phyloP scores from a whole-genome alignment of 2,888 invertebrate genomes.

The Belgica antarctica region DNA sequence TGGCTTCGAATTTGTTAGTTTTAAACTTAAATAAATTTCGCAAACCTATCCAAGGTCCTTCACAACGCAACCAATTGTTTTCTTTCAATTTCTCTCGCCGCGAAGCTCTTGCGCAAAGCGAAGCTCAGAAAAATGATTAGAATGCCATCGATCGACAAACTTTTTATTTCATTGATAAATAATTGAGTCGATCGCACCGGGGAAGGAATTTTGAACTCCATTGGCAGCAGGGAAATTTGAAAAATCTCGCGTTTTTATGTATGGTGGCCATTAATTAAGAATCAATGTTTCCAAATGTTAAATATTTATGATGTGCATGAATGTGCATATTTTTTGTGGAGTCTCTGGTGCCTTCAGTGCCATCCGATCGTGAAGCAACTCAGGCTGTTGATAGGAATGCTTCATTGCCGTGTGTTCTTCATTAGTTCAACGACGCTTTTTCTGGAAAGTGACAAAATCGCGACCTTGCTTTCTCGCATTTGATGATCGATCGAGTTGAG shows the following conservation, averaged over 20 bases:
- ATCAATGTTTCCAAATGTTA: conserved; percentile 40
- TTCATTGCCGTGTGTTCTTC: background rate
- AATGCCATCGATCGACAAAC: background rate
- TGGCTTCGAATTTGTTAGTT: too few relatives aligned
- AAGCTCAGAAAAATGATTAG: conserved; percentile 35
- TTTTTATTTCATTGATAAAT: conserved; percentile 41
- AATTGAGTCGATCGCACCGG: conserved; percentile 25
- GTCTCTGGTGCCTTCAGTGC: conserved; percentile 25
- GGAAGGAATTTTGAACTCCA: conserved; percentile 39
- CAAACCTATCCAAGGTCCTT: too few relatives aligned
- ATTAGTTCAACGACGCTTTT: background rate
- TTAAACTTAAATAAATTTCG: too few relatives aligned
- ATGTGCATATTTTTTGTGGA: conserved; percentile 4
- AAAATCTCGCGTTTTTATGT: background rate
- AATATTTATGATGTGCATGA: conserved; percentile 40
- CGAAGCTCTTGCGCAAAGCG: background rate
- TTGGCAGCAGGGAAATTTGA: background rate
- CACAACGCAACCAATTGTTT: conserved; percentile 11
- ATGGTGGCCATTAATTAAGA: conserved; percentile 39
- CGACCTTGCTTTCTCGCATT: background rate
- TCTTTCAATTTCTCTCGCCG: background rate
- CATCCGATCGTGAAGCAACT: background rate
- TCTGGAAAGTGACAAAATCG: conserved; percentile 5
- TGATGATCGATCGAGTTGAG: conserved; percentile 11
- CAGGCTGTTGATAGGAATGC: background rate